Evolutionary conservation across 2,113 vertebrate genomes (phyloP).

Genomic region (Atrichornis clamosus): DNA sequence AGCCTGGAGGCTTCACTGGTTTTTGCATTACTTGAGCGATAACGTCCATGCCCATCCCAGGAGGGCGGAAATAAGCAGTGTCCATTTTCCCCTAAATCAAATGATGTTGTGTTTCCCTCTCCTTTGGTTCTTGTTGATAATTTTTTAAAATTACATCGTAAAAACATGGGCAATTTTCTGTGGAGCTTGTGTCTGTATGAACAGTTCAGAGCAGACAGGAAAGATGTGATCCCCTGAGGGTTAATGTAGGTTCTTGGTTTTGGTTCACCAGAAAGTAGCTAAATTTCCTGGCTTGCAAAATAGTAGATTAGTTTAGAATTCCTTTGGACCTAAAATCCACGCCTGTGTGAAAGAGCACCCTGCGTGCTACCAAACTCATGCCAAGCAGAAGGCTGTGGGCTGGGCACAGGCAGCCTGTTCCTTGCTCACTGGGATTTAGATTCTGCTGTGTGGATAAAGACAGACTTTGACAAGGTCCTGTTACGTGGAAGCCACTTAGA

Average conservation of each 20-base stretch:
- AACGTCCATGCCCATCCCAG: background rate
- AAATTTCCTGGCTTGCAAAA: background rate
- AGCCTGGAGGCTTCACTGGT: conserved; percentile 5
- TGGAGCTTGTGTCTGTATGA: background rate
- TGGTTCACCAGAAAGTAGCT: background rate
- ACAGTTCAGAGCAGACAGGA: background rate
- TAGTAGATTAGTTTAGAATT: background rate
- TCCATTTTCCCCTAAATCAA: background rate
- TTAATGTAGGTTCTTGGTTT: background rate
- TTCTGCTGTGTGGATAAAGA: background rate
- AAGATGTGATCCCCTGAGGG: background rate
- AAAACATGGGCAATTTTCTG: background rate
- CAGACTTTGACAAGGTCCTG: background rate
- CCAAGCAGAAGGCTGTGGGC: background rate
- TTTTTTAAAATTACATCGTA: background rate
- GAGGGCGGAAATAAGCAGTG: background rate
- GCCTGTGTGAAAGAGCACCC: background rate
- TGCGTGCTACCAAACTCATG: background rate
- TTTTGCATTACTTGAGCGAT: background rate
- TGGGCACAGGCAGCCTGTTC: background rate
- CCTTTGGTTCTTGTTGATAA: background rate
- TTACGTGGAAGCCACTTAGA: background rate
- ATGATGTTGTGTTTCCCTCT: background rate
- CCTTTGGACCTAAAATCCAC: background rate
- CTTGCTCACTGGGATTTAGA: background rate